Evolutionary conservation across 2,113 vertebrate genomes (phyloP).

Genomic region (Callipepla squamata): DNA sequence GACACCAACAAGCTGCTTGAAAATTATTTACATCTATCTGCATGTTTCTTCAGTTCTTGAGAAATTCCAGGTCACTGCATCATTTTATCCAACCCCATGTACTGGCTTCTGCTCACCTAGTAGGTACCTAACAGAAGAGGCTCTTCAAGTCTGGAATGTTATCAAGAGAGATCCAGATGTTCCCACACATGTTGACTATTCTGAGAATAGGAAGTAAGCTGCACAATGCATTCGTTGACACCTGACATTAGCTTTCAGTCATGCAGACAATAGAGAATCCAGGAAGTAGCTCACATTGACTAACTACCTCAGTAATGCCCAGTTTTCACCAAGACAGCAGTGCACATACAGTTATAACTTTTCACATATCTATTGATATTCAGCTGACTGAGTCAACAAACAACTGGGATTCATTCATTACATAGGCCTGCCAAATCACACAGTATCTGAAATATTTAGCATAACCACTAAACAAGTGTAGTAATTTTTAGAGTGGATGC

Average conservation of each 20-base stretch:
- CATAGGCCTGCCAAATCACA: neutral
- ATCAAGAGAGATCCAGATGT: conserved; percentile 1
- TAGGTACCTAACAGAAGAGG: conserved; percentile 20
- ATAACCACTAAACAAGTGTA: neutral
- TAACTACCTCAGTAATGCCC: neutral
- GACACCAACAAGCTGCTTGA: neutral
- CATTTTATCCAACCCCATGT: neutral
- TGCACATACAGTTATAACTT: neutral
- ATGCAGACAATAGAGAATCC: neutral
- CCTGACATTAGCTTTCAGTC: neutral
- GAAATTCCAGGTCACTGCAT: neutral
- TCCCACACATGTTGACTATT: neutral
- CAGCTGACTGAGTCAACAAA: neutral
- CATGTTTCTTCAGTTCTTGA: neutral
- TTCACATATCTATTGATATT: neutral
- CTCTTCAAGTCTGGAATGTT: conserved; percentile 19
- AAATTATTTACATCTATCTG: accelerated
- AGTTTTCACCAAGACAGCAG: neutral
- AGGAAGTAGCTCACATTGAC: neutral
- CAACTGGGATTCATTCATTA: neutral
- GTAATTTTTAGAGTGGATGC: neutral
- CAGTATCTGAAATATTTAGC: neutral
- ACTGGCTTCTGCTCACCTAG: conserved; percentile 13
- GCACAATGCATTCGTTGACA: neutral
- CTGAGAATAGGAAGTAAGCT: neutral